phyloP scores from a whole-genome alignment of 2,113 vertebrate species.

The Gavialis gangeticus region DNA sequence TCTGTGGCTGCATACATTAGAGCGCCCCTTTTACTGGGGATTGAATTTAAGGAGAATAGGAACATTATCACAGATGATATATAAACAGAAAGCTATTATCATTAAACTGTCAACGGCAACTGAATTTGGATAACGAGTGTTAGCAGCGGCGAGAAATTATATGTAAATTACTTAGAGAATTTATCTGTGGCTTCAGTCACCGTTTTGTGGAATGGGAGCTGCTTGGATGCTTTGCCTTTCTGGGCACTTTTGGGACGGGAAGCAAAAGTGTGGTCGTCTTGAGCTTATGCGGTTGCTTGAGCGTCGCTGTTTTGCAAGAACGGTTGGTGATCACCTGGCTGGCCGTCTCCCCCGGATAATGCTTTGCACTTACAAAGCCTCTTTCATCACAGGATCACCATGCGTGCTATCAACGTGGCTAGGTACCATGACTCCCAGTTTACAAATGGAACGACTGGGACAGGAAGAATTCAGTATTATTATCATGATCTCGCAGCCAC shows the following conservation, averaged over 20 bases:
- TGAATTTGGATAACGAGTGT: slow-evolving; percentile 47
- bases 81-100: slow-evolving; percentile 72
- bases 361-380: not conserved
- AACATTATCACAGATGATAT: slow-evolving; percentile 21
- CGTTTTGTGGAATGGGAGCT: not conserved
- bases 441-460: not conserved
- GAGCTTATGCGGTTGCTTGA: not conserved
- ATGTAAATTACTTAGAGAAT: slow-evolving; percentile 39
- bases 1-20: slow-evolving; percentile 51
- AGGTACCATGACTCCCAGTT: not conserved
- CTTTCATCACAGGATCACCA: not conserved
- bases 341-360: not conserved
- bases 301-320: not conserved
- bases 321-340: not conserved
- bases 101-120: slow-evolving; percentile 71
- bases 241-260: not conserved
- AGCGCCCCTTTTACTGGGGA: not conserved
- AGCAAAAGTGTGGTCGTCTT: not conserved
- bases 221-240: not conserved
- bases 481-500: not conserved
- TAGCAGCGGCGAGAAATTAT: slow-evolving; percentile 47
- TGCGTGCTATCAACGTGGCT: not conserved
- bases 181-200: not conserved
- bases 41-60: slow-evolving; percentile 44
- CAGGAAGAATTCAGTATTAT: not conserved